Conservation (phyloP, 2,113 vertebrate species). For the Uropsilus gracilis region DNA sequence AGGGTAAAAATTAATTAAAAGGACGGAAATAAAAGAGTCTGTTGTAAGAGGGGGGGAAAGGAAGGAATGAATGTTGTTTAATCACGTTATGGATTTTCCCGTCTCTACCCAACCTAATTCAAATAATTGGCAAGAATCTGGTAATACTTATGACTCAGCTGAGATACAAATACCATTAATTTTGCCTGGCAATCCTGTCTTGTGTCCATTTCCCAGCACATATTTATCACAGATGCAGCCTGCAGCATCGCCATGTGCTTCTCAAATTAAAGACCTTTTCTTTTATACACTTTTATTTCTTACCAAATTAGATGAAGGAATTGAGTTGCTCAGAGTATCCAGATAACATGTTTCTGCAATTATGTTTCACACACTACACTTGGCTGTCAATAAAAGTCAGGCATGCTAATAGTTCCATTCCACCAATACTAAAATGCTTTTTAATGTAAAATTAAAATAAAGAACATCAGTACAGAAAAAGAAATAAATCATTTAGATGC, state of each 20-base stretch:
- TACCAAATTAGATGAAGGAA: background rate
- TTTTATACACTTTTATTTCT: background rate
- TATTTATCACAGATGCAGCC: slow-evolving; percentile 48
- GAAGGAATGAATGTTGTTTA: background rate
- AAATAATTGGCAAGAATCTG: slow-evolving; percentile 62
- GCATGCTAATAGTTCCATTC: background rate
- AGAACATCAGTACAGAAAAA: background rate
- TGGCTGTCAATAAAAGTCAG: background rate
- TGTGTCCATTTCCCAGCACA: slow-evolving; percentile 50
- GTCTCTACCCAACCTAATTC: slow-evolving; percentile 48
- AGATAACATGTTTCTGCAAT: background rate
- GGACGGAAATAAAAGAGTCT: background rate
- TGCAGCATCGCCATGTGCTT: background rate
- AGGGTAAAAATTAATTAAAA: background rate
- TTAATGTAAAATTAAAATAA: background rate
- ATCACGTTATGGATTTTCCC: slow-evolving; percentile 49
- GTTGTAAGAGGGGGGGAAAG: background rate
- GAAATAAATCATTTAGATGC: background rate
- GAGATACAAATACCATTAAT: slow-evolving; percentile 53
- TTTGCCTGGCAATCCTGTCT: slow-evolving; percentile 31
- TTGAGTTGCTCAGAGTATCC: background rate
- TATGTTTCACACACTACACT: background rate
- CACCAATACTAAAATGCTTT: background rate
- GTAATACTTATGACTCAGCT: slow-evolving; percentile 50
- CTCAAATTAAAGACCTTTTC: slow-evolving; percentile 36